Evolutionary conservation across 1,140 invertebrate species (phyloP).

Genomic region (Sycophila sp.): DNA sequence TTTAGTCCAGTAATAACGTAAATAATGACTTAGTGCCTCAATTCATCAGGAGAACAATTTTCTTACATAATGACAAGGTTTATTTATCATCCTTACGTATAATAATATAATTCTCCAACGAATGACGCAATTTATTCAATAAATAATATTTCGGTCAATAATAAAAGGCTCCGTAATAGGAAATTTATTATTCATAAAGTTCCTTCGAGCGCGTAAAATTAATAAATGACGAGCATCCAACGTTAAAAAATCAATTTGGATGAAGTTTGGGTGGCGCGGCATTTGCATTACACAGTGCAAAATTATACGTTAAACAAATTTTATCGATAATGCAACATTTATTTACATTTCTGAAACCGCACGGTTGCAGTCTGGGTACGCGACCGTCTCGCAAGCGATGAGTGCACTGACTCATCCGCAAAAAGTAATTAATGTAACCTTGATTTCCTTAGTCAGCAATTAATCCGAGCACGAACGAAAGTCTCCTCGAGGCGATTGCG

Average conservation of each 20-base stretch:
- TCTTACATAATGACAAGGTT: neutral
- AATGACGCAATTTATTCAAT: neutral
- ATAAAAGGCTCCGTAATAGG: neutral
- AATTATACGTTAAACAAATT: conserved; percentile 24
- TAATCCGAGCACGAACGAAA: conserved; percentile 59
- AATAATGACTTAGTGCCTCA: neutral
- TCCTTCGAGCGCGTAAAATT: conserved; percentile 6
- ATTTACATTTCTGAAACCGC: conserved; percentile 21
- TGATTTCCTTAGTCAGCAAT: conserved; percentile 61
- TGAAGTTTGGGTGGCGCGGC: neutral
- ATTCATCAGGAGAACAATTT: neutral
- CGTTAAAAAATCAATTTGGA: conserved; percentile 20
- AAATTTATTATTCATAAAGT: conserved; percentile 27
- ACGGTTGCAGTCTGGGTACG: neutral
- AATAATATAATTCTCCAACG: neutral
- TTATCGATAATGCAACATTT: conserved; percentile 18
- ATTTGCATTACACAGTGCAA: neutral
- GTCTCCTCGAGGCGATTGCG: conserved; percentile 51
- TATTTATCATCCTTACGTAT: neutral
- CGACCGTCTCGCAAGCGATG: neutral
- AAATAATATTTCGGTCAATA: conserved; percentile 9
- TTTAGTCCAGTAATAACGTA: neutral
- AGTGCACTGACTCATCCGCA: conserved; percentile 44
- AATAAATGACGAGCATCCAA: conserved; percentile 6
- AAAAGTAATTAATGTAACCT: conserved; percentile 52